Evolutionary conservation across 2,888 invertebrate species (phyloP).

Genomic region (Leucophora obtusa): DNA sequence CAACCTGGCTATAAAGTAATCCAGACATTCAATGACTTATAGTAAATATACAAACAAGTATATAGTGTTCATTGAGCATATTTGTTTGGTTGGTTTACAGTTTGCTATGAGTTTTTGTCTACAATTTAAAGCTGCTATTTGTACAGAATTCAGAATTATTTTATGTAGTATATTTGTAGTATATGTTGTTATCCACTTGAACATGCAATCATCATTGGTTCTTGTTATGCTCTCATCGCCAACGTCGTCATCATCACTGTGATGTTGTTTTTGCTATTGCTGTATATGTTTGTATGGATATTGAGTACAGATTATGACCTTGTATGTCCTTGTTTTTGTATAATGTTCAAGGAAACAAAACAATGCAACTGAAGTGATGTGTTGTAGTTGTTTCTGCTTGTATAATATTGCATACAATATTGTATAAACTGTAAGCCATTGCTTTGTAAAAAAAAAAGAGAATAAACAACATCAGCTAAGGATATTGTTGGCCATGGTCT

Average conservation of each 20-base stretch:
- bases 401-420: background rate
- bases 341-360: slow-evolving; percentile 5
- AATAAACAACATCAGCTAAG: background rate
- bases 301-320: slow-evolving; percentile 66
- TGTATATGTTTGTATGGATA: background rate
- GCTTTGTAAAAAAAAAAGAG: too few relatives aligned
- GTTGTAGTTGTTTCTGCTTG: background rate
- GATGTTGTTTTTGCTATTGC: background rate
- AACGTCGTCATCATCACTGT: background rate
- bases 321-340: slow-evolving; percentile 58
- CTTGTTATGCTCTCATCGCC: slow-evolving; percentile 10
- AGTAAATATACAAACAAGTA: too few relatives aligned
- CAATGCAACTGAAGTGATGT: background rate
- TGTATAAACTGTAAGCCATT: background rate
- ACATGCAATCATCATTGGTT: background rate
- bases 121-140: background rate
- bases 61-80: too few relatives aligned
- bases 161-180: background rate
- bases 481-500: background rate
- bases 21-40: too few relatives aligned
- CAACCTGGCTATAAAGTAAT: too few relatives aligned
- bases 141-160: background rate
- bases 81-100: too few relatives aligned
- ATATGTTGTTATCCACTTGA: background rate
- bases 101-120: too few relatives aligned